phyloP scores from a whole-genome alignment of 2,113 vertebrate genomes.

The Leptocoma aspasia region DNA sequence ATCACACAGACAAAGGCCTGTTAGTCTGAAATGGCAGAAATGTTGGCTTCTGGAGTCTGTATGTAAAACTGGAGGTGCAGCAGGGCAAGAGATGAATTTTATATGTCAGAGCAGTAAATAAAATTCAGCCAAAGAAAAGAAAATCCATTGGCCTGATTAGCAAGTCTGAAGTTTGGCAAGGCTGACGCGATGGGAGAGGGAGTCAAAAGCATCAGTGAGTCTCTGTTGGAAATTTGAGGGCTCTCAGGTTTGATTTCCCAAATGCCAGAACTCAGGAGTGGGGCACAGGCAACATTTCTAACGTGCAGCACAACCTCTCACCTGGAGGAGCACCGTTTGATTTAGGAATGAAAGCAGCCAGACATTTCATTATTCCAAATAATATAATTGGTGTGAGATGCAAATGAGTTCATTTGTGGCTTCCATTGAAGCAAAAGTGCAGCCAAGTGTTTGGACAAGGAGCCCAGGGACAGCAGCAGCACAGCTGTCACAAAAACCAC shows the following conservation, averaged over 20 bases:
- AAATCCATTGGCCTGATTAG: background rate
- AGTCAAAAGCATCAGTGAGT: background rate
- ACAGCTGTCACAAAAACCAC: background rate
- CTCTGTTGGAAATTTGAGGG: background rate
- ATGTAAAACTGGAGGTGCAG: background rate
- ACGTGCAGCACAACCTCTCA: accelerated
- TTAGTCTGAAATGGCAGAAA: background rate
- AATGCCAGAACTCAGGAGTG: background rate
- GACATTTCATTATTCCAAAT: background rate
- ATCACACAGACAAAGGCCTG: background rate
- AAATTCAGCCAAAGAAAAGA: background rate
- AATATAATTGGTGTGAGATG: background rate
- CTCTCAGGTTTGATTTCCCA: background rate
- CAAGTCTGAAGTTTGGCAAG: background rate
- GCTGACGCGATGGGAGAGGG: background rate
- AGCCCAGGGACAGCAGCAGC: background rate
- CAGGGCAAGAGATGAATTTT: background rate
- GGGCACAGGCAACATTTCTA: background rate
- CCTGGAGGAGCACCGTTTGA: background rate
- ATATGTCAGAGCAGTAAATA: background rate
- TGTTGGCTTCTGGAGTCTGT: background rate
- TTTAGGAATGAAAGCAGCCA: background rate
- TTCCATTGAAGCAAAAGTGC: background rate
- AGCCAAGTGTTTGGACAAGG: background rate
- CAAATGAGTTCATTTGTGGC: background rate